These are phyloP conservation scores for Pristionchus fissidentatus DNA, from an alignment of 2,888 invertebrate genomes.

Conservation along the genomic window DNA sequence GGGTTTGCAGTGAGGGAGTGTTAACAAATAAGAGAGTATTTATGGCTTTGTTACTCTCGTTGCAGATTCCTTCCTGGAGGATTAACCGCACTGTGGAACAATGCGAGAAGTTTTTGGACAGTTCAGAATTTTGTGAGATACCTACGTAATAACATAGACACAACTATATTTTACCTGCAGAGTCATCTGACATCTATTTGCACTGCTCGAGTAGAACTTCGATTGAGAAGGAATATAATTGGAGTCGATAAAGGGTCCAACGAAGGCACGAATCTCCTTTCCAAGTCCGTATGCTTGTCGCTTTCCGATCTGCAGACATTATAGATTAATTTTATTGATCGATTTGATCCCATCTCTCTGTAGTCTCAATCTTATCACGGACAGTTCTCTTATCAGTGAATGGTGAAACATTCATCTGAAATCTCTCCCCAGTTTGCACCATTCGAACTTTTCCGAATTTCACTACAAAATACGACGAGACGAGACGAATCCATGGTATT, in stretches of 20 bases:
- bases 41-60: neutral
- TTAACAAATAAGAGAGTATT: neutral
- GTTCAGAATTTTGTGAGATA: neutral
- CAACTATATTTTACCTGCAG: conserved; percentile 55
- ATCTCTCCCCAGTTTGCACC: too few species aligned
- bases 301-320: conserved; percentile 59
- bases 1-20: neutral
- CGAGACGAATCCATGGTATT: too few species aligned
- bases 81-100: conserved; percentile 55
- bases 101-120: conserved; percentile 59
- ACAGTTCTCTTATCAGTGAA: too few species aligned
- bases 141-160: too few species aligned
- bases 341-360: too few species aligned
- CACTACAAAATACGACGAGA: too few species aligned
- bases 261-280: conserved; percentile 59
- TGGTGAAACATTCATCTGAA: too few species aligned
- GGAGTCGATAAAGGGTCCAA: conserved; percentile 48
- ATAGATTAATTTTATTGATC: too few species aligned
- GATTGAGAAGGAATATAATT: conserved; percentile 60
- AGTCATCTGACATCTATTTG: conserved; percentile 68
- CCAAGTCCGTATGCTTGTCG: conserved; percentile 64
- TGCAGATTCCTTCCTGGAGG: conserved; percentile 62
- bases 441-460: too few species aligned
- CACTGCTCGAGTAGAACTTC: conserved; percentile 63
- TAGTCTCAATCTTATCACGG: too few species aligned